Base-by-base conservation (phyloP, 2,888 invertebrate genomes). In the Stenoptilia bipunctidactyla region DNA sequence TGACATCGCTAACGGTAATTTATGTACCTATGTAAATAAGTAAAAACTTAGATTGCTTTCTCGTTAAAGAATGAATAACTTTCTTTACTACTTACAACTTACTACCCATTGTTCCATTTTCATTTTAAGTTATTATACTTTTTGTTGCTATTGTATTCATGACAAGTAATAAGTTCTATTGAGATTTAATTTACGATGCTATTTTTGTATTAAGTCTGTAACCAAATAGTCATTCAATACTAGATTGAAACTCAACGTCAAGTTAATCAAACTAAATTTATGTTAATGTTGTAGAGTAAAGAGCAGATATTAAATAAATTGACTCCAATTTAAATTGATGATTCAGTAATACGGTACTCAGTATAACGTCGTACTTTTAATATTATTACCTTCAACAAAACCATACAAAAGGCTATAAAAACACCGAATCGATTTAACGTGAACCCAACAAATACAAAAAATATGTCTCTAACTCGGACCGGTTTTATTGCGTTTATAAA, bases 401-500 rank as follows among this genome's bases (percentile, higher is more conserved):
- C 6, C n/a, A 30, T 12, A 30, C 30, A 30, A 30, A 30, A 30
- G 10, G 30, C 30, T n/a, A 12, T 20, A 20, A 20, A 20, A 20
- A n/a, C 30, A 8, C 30, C 9, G 10, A 30, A 30, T 30, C 30
- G 30, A 30, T 30, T 30, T 30, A 30, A 30, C 30, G 30, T 30
- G 12, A 30, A 30, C 9, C 9, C 12, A 30, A 30, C 9, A 30
- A 9, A 30, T n/a, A 30, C 30, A 12, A 30, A 30, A 30, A 12
- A 12, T 30, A 9, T 12, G n/a, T 30, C 30, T 30, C 30, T 30
- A 30, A 12, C 30, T 20, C 6, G 30, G 30, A 30, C 30, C 30
- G 30, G 30, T 30, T 20, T 30, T 30, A 30, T 30, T 30, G 30
- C 30, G 4, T 8, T 30, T 25, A 25, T 25, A 50, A 52, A 57